Conservation (phyloP, 2,888 invertebrate genomes). For the Machimus atricapillus region DNA sequence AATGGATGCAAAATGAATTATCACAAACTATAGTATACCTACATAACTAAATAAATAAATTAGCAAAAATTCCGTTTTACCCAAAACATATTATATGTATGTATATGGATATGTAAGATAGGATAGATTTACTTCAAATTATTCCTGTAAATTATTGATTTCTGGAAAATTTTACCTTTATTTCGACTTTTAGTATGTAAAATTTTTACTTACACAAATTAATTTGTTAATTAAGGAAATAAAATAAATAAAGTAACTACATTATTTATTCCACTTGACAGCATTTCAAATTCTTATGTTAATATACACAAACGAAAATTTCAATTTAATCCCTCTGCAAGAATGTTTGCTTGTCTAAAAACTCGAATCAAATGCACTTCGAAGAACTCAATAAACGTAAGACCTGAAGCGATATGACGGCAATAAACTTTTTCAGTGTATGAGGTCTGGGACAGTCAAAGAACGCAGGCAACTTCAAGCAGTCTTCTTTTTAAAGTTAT, state of each 20-base stretch:
- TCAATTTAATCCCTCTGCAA: not conserved
- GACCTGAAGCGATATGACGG: slow-evolving; percentile 1
- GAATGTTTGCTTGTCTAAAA: not conserved
- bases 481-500: not conserved
- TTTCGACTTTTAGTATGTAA: too few relatives aligned
- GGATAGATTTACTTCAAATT: too few relatives aligned
- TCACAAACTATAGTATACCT: too few relatives aligned
- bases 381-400: slow-evolving; percentile 13
- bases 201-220: too few relatives aligned
- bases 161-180: too few relatives aligned
- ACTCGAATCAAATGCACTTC: slow-evolving; percentile 8
- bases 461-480: not conserved
- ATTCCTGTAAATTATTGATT: too few relatives aligned
- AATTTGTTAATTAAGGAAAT: not conserved
- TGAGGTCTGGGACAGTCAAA: slow-evolving; percentile 10
- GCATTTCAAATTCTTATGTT: not conserved
- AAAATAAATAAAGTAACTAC: not conserved
- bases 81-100: too few relatives aligned
- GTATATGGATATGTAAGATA: too few relatives aligned
- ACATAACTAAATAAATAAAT: too few relatives aligned
- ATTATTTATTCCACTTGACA: not conserved
- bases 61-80: too few relatives aligned
- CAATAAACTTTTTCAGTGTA: slow-evolving; percentile 8
- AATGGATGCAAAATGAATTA: too few relatives aligned
- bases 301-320: not conserved